Percentiles rank a stretch among this genome's conserved stretches.
Conservation (phyloP, 2,888 invertebrate species). For the Eremobia ochroleuca region DNA sequence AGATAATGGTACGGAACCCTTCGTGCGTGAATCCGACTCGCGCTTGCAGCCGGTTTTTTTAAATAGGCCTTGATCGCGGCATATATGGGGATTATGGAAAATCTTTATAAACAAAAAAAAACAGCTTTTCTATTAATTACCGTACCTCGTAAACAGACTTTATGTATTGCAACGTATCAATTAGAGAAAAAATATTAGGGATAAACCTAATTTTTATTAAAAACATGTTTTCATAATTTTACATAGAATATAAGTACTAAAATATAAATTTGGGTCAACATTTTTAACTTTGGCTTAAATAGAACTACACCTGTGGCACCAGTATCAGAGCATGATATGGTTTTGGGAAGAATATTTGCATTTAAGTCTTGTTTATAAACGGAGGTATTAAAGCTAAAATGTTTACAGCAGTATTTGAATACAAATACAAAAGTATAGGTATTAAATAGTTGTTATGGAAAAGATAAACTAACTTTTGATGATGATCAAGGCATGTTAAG, state of each 20-base stretch:
- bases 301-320: conserved; percentile 49
- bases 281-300: conserved; percentile 31
- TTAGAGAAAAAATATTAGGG: not conserved
- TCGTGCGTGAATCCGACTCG: no score
- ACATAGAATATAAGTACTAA: not conserved
- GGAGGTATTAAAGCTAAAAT: not conserved
- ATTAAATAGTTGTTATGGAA: not conserved
- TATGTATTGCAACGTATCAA: not conserved
- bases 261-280: conserved; percentile 15
- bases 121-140: not conserved
- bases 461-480: not conserved
- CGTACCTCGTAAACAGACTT: not conserved
- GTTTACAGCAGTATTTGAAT: conserved; percentile 1
- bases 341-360: conserved; percentile 54
- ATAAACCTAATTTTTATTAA: not conserved
- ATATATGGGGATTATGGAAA: not conserved
- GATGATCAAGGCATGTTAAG: not conserved
- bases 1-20: no score
- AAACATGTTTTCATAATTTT: not conserved
- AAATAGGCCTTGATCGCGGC: not conserved
- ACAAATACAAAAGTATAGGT: not conserved
- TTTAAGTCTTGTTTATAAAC: conserved; percentile 45
- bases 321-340: conserved; percentile 42
- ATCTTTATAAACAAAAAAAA: not conserved
- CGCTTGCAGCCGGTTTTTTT: no score